phyloP scores from a whole-genome alignment of 2,888 invertebrate genomes.

The Polia nebulosa region DNA sequence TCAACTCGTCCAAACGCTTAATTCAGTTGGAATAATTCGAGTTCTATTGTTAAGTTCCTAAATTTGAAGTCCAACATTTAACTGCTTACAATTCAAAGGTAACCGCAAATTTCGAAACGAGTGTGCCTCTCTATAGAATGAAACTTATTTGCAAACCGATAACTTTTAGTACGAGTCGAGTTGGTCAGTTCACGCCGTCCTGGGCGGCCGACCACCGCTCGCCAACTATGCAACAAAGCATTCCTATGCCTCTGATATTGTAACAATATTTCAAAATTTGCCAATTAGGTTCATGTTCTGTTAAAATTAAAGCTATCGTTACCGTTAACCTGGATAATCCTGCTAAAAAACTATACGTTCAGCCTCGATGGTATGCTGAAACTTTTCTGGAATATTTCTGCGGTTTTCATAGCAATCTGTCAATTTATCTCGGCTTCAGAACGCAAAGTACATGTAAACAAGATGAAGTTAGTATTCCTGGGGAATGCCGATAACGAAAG shows the following conservation, averaged over 20 bases:
- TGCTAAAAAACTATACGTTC: constrained; percentile 26
- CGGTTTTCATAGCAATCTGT: constrained; percentile 42
- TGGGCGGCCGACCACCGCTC: constrained; percentile 75
- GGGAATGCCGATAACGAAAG: constrained; percentile 46
- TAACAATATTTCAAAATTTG: constrained; percentile 70
- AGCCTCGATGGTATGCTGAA: constrained; percentile 19
- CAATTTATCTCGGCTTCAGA: constrained; percentile 43
- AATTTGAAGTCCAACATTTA: constrained; percentile 89
- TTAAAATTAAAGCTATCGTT: constrained; percentile 42
- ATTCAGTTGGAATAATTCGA: constrained; percentile 89
- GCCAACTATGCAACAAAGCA: constrained; percentile 83
- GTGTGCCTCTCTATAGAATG: constrained; percentile 85
- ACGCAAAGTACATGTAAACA: constrained; percentile 46
- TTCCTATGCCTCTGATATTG: constrained; percentile 77
- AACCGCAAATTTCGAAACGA: constrained; percentile 89
- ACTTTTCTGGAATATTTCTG: constrained; percentile 32
- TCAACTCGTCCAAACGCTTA: constrained; percentile 87
- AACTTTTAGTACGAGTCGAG: constrained; percentile 84
- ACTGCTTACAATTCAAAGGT: constrained; percentile 91
- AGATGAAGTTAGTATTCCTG: constrained; percentile 53
- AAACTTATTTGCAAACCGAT: constrained; percentile 89
- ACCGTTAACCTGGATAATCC: constrained; percentile 14
- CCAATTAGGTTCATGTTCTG: constrained; percentile 54
- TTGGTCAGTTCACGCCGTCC: constrained; percentile 81
- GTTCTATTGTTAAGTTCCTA: constrained; percentile 89